Evolutionary conservation across 2,797 vertebrate species (phyloP), one percentile per base, ranked within the genome.

Genomic region (Chaunax sp.): DNA sequence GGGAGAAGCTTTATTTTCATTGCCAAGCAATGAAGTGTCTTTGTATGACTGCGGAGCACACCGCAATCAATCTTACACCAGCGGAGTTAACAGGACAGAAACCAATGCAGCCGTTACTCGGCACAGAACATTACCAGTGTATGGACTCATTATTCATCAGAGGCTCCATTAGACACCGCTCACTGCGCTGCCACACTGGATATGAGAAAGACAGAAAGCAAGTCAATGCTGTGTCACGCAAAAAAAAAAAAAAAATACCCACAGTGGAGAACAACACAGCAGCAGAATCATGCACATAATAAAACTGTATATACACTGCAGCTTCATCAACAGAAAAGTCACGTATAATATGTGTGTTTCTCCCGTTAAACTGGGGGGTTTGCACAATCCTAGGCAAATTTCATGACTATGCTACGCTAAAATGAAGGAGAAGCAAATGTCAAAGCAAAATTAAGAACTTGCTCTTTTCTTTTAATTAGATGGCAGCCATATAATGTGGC

Each of bases 91-190:
- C 92, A 92, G 92, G 91, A 92, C 90, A 92, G 92, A 91, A 93
- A 93, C 85, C 91, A 90, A 93, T 92, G 90, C 91, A 88, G 88
- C 90, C 87, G 87, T 90, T 89, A 87, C 89, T 89, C 89, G 74
- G 90, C 92, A 92, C 92, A 92, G 92, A 91, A 93, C 92, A 93
- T 93, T 92, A 92, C 90, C 90, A 90, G 89, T 89, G 92, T 92
- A 92, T 90, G 87, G 89, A 86, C 90, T 93, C 92, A 92, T 93
- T 92, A 93, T 90, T 93, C 91, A 92, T 92, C 90, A 91, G 87
- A 88, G 84, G 90, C 89, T 89, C 91, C 90, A 91, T 93, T 92
- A 93, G 92, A 91, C 87, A 92, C 87, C 67, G 78, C 87, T 90
- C 92, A 87, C 84, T 81, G 83, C 77, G 45, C 81, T 64, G 83